Evolutionary conservation across 2,113 vertebrate genomes (phyloP).

Genomic region (Oreochromis spilurus): DNA sequence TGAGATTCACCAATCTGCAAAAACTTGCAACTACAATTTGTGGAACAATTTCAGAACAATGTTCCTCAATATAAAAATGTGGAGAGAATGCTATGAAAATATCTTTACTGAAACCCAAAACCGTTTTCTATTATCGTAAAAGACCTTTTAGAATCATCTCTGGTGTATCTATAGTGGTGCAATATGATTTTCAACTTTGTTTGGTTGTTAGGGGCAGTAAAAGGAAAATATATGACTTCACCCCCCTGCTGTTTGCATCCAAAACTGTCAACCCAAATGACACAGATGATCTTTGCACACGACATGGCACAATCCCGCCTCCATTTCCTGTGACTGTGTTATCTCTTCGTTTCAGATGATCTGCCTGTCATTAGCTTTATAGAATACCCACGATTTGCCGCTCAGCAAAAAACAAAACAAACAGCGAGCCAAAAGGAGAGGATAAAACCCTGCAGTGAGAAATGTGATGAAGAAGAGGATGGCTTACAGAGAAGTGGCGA

Average conservation of each 20-base stretch:
- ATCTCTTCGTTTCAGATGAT: slow-evolving; percentile 15
- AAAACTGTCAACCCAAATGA: background rate
- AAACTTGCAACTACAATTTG: background rate
- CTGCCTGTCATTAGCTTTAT: background rate
- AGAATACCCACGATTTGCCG: background rate
- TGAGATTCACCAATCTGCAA: background rate
- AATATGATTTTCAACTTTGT: background rate
- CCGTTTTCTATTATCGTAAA: background rate
- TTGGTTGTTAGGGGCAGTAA: background rate
- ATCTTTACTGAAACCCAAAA: background rate
- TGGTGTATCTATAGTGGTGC: background rate
- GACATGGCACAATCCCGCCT: background rate
- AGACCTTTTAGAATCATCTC: background rate
- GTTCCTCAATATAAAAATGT: background rate
- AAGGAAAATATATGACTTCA: background rate
- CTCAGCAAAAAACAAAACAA: background rate
- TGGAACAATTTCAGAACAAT: background rate
- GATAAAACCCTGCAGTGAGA: background rate
- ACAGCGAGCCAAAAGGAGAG: background rate
- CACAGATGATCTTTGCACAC: background rate
- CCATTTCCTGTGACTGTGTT: background rate
- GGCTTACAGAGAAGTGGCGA: background rate
- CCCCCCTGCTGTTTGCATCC: background rate
- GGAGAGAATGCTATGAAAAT: background rate
- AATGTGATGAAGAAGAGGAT: background rate